Base-by-base conservation (phyloP, 2,888 invertebrate species). In the Formica aserva region DNA sequence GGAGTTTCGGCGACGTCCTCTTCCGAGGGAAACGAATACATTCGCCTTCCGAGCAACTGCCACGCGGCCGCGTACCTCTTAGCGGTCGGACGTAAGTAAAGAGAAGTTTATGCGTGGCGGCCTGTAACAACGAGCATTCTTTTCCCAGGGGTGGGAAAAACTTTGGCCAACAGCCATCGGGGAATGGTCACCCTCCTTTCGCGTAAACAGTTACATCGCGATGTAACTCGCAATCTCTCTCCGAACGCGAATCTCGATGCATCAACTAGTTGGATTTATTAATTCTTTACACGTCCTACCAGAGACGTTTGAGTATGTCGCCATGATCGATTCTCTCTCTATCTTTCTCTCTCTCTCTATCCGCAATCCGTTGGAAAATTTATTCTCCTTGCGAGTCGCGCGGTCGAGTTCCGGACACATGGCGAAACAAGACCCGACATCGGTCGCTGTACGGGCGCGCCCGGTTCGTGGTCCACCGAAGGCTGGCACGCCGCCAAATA, bases 101-200 rank as follows among this genome's bases (percentile, higher is more conserved):
- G 82, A 83, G 45, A 65, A 82, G 85, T 86, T 87, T 89, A 89
- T 84, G 87, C 87, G 83, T 86, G 85, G 84, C 78, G 84, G 75
- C 75, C 75, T 83, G 71, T 57, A 60, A 77, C 71, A 72, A 77
- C 63, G 67, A 69, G 63, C 57, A 67, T 81, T 83, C 67, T 57
- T 77, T 57, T 35, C 18, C 38, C 32, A 15, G 6, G 9, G 18
- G n/a, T 15, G 41, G 38, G 18, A 57, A 85, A 62, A 69, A 76
- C 67, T 77, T 77, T 86, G 86, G 86, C 82, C 13, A 22, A 11
- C 18, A 41, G 82, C 86, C 86, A 86, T 62, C 45, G 38, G 32
- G 3, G 69, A 22, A 11, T 29, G 66, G 18, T 65, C 15, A 41
- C 22, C 48, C 63, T 48, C 55, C 41, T 5, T 9, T 57, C 22